Base-by-base conservation (phyloP, 1,140 invertebrate genomes). In the silkworm (Bombyx mori) region DNA sequence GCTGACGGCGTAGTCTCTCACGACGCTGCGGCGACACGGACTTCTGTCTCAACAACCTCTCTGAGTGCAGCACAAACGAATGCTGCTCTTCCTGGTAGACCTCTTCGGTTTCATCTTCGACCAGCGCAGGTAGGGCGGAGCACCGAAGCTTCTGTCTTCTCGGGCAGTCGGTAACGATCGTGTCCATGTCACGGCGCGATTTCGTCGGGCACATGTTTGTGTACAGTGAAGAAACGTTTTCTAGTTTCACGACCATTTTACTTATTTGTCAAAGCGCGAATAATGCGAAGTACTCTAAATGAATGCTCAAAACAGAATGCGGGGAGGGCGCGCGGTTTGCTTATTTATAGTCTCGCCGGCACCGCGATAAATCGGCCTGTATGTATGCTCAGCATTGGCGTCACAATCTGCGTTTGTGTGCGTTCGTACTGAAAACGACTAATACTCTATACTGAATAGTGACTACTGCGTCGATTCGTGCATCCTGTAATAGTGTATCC, bases 241-340 rank as follows among this genome's bases (percentile, higher is more conserved):
- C 75, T 81, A 86, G 75, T 79, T 86, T 86, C 62, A 86, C 77
- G 66, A 86, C 82, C 82, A 86, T 86, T 57, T 54, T 77, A 56
- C 56, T 35, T 55, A 12, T 8, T 47, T 26, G 8, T 22, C 43
- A 12, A 18, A 18, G 8, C 9, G 51, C 10, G 35, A 10, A 8
- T 8, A 7, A 46, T 44, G 10, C 5, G n/a, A 8, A 9, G 44
- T 60, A 64, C 61, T 81, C 75, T 61, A 63, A 66, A 52, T 53
- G 68, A 80, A 59, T 60, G 66, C 70, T 74, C 57, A 65, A 55
- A 61, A 73, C 66, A 73, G 69, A 76, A 63, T 83, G 83, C 59
- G 81, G 81, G 71, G 76, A 60, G 75, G 71, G 63, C 65, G 54
- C 46, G 45, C 57, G 62, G 54, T 59, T 51, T 54, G 47, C 63